Conservation (phyloP, 2,113 vertebrate species). For the Notothenia rossii region DNA sequence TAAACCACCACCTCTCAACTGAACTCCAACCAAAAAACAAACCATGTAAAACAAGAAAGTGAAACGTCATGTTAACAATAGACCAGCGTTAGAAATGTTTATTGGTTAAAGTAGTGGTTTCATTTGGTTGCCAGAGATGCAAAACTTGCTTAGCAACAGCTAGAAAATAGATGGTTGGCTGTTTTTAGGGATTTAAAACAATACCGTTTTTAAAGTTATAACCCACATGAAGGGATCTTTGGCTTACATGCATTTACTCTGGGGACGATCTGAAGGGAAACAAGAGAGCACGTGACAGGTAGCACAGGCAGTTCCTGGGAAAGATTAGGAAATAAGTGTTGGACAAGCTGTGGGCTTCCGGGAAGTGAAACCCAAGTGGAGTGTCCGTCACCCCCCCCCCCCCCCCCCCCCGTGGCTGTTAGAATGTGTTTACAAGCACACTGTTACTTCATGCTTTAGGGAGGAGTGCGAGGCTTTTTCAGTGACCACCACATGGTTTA, state of each 20-base stretch:
- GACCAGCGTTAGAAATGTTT: too few relatives aligned
- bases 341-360: slow-evolving; percentile 16
- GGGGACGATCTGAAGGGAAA: background rate
- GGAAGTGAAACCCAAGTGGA: slow-evolving; percentile 50
- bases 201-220: background rate
- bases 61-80: background rate
- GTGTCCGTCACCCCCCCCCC: background rate
- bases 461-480: too few relatives aligned
- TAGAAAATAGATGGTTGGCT: slow-evolving; percentile 2
- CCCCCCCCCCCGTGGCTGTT: background rate
- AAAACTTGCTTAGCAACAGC: slow-evolving; percentile 45
- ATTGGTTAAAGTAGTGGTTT: background rate
- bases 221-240: background rate
- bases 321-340: slow-evolving; percentile 34
- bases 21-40: background rate
- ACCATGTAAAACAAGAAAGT: too few relatives aligned
- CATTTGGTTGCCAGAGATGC: slow-evolving; percentile 5
- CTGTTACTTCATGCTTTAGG: background rate
- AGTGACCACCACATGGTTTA: too few relatives aligned
- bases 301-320: slow-evolving; percentile 16
- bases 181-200: background rate
- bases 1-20: background rate
- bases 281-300: slow-evolving; percentile 9
- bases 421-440: slow-evolving; percentile 35
- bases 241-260: background rate